A percentile compares a stretch with the other conserved stretches of the same genome.
Conservation (phyloP, 2,113 vertebrate genomes). For the Hydrolagus affinis region DNA sequence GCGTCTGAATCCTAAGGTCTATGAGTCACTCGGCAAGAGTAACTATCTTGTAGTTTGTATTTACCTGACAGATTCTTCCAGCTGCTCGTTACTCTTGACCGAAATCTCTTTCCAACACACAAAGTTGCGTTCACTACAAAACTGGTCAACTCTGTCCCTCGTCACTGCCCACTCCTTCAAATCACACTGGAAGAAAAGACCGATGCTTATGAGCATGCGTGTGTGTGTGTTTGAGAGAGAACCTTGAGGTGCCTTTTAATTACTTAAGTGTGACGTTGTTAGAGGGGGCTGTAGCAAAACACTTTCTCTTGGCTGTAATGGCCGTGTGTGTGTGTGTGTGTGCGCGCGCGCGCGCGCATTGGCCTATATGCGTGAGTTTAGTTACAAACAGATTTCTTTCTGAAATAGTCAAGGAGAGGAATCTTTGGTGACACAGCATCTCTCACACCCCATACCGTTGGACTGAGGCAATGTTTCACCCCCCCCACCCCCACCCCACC, state of each 20-base stretch:
- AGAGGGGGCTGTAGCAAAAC: background rate
- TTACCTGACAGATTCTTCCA: background rate
- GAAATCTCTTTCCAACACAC: background rate
- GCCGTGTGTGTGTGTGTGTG: background rate
- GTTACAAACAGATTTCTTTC: background rate
- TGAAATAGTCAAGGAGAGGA: no score
- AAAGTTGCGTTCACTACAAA: background rate
- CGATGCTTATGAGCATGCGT: background rate
- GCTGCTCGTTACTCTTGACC: background rate
- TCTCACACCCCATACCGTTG: no score
- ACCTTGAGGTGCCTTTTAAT: background rate
- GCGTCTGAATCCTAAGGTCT: background rate
- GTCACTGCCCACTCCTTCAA: background rate
- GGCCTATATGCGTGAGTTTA: background rate
- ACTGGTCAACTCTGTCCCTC: background rate
- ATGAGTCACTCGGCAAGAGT: background rate
- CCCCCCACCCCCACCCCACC: no score
- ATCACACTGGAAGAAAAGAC: background rate
- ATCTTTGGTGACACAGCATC: no score
- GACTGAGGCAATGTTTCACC: no score
- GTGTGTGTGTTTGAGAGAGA: no score
- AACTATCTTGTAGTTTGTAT: background rate
- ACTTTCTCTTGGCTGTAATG: background rate
- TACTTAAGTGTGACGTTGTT: background rate
- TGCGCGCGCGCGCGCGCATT: no score